Evolutionary conservation across 2,797 vertebrate genomes (phyloP), one percentile per base, ranked within the genome.

Genomic region (Tenualosa thibaudeaui): DNA sequence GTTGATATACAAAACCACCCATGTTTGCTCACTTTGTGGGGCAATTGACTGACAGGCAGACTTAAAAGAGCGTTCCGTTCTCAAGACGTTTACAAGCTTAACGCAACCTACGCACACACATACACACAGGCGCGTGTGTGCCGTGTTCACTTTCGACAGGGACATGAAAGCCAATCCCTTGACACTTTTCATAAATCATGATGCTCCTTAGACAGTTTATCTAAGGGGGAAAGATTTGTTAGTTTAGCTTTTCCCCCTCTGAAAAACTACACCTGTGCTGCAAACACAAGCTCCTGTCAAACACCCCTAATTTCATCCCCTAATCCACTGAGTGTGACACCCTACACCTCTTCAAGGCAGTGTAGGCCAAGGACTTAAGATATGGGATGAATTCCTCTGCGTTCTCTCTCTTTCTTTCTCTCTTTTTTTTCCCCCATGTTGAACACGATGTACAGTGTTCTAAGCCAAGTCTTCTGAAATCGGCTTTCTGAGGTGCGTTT

Each of bases 261-360:
- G 85, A 50, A 83, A 86, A 51, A 85, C 62, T 75, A 86, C 84
- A 75, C 81, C 78, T 83, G 54, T 54, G 56, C 84, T 22, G 81
- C 51, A 26, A 81, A 40, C 82, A 81, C 75, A 81, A 81, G 62
- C 56, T 85, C 81, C 81, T 87, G 84, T 82, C 83, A 81, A 46
- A 56, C 62, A 24, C 22, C 82, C 53, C 62, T 51, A 87, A 82
- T 85, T 46, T 81, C 81, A 86, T 84, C 83, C 82, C 26, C 58
- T 84, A 86, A 86, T 86, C 83, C 54, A 58, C 81, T 82, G 60
- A 84, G 50, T 85, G 53, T 86, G 86, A 82, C 84, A 86, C 81
- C 43, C 78, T 53, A 84, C 53, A 81, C 82, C 81, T 81, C 81
- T 68, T 49, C 62, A 46, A 86, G n/a, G 56, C 53, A 37, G 17